Conservation (phyloP, 2,797 vertebrate genomes). For the Neoniphon sammara region DNA sequence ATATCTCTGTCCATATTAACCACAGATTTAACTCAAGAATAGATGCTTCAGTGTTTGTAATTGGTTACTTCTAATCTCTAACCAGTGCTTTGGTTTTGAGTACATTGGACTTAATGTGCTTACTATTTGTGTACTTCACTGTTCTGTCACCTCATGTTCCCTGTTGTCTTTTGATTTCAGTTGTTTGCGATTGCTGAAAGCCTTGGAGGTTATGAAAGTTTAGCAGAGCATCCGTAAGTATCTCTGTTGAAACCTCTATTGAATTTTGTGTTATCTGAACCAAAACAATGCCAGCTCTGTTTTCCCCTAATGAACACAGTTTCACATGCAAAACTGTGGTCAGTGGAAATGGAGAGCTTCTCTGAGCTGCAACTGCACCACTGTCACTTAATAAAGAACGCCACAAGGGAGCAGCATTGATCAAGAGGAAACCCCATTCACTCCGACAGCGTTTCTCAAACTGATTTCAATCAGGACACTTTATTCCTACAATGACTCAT, state of each 20-base stretch:
- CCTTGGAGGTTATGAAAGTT: conserved; percentile 94
- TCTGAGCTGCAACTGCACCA: not conserved
- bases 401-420: conserved; percentile 71
- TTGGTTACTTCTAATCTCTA: too few relatives aligned
- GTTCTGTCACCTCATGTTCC: not conserved
- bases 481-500: conserved; percentile 1
- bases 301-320: too few relatives aligned
- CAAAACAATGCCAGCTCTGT: too few relatives aligned
- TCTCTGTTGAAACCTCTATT: not conserved
- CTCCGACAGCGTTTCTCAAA: not conserved
- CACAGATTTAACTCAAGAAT: too few relatives aligned
- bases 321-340: too few relatives aligned
- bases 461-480: conserved; percentile 18
- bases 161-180: conserved; percentile 69
- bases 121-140: too few relatives aligned
- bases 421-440: not conserved
- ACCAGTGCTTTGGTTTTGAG: not conserved
- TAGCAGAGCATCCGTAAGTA: conserved; percentile 97
- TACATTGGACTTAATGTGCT: not conserved
- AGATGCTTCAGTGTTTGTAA: too few relatives aligned
- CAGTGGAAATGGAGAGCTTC: too few relatives aligned
- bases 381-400: not conserved
- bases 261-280: too few relatives aligned
- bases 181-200: conserved; percentile 91
- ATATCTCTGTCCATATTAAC: too few relatives aligned